These are phyloP conservation scores for Catonia carolina DNA, from an alignment of 2,888 invertebrate genomes.

Conservation along the genomic window DNA sequence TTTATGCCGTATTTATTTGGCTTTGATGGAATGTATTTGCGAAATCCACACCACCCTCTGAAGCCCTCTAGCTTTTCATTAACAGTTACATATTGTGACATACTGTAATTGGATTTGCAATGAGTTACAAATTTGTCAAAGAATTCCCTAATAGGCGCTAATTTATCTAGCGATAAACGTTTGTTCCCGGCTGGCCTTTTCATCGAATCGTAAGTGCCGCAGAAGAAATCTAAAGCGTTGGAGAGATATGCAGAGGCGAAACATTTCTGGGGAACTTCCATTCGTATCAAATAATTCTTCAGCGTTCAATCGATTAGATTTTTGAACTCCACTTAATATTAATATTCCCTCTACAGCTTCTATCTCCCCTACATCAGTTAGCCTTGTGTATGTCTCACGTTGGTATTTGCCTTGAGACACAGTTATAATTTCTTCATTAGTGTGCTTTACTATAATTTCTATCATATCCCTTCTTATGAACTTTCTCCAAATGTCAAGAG, in stretches of 20 bases:
- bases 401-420: constrained; percentile 29
- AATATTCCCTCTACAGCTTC: too few species aligned
- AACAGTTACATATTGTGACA: constrained; percentile 30
- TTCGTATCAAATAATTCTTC: constrained; percentile 32
- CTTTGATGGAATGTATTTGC: constrained; percentile 36
- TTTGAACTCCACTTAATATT: constrained; percentile 17
- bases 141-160: constrained; percentile 34
- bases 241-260: constrained; percentile 29
- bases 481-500: constrained; percentile 30
- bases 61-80: constrained; percentile 35
- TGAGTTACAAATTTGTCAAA: constrained; percentile 36
- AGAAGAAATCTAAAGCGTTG: constrained; percentile 28
- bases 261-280: constrained; percentile 31
- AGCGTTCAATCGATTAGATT: constrained; percentile 26
- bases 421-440: constrained; percentile 34
- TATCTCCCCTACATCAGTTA: constrained; percentile 29
- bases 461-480: constrained; percentile 33
- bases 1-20: constrained; percentile 37
- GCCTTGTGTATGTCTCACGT: constrained; percentile 28
- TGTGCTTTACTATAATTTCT: constrained; percentile 33
- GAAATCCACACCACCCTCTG: constrained; percentile 33
- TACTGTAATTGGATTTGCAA: constrained; percentile 32
- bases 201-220: too few species aligned
- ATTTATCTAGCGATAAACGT: too few species aligned
- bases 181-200: too few species aligned